Conservation (phyloP, 1,140 invertebrate genomes). For the Cepaea nemoralis region DNA sequence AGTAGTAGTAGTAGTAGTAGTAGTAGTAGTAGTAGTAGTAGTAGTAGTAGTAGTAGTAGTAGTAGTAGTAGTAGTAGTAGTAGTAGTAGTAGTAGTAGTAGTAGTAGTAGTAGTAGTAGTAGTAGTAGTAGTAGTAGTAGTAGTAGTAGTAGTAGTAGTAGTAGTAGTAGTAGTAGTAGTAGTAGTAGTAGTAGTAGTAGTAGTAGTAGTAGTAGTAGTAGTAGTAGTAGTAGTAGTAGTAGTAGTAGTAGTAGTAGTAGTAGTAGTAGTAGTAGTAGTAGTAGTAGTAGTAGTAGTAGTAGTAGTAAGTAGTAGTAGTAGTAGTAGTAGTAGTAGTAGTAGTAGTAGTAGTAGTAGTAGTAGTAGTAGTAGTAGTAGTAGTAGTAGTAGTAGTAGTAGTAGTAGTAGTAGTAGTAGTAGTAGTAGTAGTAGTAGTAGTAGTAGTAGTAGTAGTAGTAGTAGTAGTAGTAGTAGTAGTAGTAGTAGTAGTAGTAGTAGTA, state of each 20-base stretch:
- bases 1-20: conserved; percentile 30
- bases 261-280: conserved; percentile 38
- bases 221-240: conserved; percentile 31
- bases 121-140: too few species aligned
- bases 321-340: conserved; percentile 39
- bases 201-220: conserved; percentile 9
- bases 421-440: neutral
- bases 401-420: neutral
- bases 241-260: conserved; percentile 33
- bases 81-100: neutral
- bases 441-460: conserved; percentile 16
- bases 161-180: conserved; percentile 5
- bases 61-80: conserved; percentile 24
- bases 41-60: too few species aligned
- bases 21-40: neutral
- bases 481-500: neutral
- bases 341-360: conserved; percentile 40
- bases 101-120: too few species aligned
- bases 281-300: conserved; percentile 34
- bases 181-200: conserved; percentile 8
- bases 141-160: conserved; percentile 28
- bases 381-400: conserved; percentile 26
- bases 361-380: conserved; percentile 31
- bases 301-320: conserved; percentile 15
- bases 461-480: conserved; percentile 30